Conservation (phyloP, 2,113 vertebrate genomes). For the Canis aureus region DNA sequence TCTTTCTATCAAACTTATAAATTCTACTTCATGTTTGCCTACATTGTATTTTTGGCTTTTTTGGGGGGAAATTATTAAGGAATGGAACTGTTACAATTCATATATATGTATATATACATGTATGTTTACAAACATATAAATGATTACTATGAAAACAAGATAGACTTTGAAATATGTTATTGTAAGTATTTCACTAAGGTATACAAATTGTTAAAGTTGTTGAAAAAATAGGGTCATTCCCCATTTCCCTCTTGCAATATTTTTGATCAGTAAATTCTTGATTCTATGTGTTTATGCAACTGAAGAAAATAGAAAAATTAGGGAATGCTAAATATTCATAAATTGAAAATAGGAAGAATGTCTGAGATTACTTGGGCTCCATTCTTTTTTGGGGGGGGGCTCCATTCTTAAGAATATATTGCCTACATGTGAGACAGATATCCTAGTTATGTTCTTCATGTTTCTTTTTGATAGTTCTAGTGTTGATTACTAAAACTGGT, state of each 20-base stretch:
- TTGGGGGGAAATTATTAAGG: background rate
- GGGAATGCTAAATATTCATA: background rate
- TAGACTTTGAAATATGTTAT: background rate
- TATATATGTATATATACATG: background rate
- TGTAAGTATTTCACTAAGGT: background rate
- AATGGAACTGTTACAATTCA: background rate
- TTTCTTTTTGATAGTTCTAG: background rate
- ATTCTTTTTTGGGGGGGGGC: too few species aligned
- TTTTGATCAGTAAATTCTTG: background rate
- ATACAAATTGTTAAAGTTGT: background rate
- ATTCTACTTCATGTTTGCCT: background rate
- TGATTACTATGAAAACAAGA: background rate
- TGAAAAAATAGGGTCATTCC: background rate
- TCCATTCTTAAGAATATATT: background rate
- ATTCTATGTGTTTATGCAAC: background rate
- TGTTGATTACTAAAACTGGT: background rate
- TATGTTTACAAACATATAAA: background rate
- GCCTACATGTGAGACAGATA: background rate
- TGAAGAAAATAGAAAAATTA: background rate
- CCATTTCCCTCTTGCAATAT: background rate
- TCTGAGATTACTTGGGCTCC: background rate
- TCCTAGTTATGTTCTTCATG: background rate
- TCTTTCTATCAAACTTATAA: background rate
- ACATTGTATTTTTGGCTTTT: background rate
- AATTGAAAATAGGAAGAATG: background rate